A percentile compares a stretch with the other conserved stretches of the same genome.
phyloP scores from a whole-genome alignment of 2,888 invertebrate genomes.

The Liodrosophila aerea region DNA sequence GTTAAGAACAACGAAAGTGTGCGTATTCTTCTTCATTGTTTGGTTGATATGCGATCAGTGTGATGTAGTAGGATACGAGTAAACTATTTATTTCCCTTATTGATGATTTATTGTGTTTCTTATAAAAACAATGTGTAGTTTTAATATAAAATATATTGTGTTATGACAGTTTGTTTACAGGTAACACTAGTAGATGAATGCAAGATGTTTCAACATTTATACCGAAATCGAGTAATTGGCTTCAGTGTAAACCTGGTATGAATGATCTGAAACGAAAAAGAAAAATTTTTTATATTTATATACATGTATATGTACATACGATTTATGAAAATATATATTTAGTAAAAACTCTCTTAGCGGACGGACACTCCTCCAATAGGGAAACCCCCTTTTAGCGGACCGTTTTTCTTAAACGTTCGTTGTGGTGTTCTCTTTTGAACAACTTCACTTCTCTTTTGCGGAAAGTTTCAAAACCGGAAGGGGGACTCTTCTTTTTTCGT shows the following conservation, averaged over 20 bases:
- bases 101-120: conserved; percentile 2
- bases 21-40: no score
- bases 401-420: no score
- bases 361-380: no score
- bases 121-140: conserved; percentile 9
- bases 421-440: no score
- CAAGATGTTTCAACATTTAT: conserved; percentile 44
- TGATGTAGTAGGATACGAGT: no score
- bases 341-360: not conserved
- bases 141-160: conserved; percentile 12
- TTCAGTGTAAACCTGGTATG: conserved; percentile 80
- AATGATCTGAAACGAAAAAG: conserved; percentile 71
- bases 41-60: no score
- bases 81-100: conserved; percentile 4
- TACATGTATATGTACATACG: not conserved
- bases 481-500: no score
- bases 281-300: no score
- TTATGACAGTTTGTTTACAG: conserved; percentile 31
- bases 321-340: not conserved
- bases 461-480: no score
- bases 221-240: conserved; percentile 81
- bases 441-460: no score
- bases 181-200: conserved; percentile 25
- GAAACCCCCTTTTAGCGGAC: no score
- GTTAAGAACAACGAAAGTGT: no score